A percentile compares a stretch with the other conserved stretches of the same genome.
phyloP scores from a whole-genome alignment of 2,113 vertebrate genomes.

The Madoqua kirkii region DNA sequence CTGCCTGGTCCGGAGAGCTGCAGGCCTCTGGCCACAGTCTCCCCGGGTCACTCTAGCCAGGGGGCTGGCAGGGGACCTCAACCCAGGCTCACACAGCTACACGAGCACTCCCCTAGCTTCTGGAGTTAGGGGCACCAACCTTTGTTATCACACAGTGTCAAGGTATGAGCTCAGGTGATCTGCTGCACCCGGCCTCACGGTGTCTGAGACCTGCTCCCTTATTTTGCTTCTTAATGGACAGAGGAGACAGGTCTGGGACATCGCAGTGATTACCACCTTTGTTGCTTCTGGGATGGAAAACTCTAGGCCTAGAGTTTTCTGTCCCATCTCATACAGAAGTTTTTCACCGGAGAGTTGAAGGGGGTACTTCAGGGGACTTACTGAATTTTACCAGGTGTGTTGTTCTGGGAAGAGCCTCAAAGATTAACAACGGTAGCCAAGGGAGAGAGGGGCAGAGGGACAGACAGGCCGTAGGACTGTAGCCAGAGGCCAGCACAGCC shows the following conservation, averaged over 20 bases:
- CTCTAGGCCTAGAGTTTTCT: neutral
- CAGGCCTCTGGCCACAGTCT: neutral
- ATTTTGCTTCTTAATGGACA: neutral
- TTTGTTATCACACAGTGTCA: neutral
- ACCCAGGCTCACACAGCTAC: no score
- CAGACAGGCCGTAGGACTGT: neutral
- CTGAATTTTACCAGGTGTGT: neutral
- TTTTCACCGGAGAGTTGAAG: neutral
- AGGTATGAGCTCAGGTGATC: neutral
- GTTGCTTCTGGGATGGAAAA: neutral
- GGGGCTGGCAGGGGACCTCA: neutral
- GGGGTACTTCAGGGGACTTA: neutral
- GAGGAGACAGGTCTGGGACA: neutral
- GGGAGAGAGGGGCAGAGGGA: neutral
- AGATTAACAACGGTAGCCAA: accelerated
- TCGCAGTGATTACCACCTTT: neutral
- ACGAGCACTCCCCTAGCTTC: neutral
- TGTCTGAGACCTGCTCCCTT: neutral
- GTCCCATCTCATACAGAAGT: neutral
- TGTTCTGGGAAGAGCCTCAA: neutral
- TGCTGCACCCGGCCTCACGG: neutral
- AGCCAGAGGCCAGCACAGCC: neutral
- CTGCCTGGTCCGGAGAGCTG: neutral
- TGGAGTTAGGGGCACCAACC: neutral
- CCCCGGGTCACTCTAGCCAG: neutral